phyloP scores from a whole-genome alignment of 2,113 vertebrate species.

The Alaudala cheleensis region DNA sequence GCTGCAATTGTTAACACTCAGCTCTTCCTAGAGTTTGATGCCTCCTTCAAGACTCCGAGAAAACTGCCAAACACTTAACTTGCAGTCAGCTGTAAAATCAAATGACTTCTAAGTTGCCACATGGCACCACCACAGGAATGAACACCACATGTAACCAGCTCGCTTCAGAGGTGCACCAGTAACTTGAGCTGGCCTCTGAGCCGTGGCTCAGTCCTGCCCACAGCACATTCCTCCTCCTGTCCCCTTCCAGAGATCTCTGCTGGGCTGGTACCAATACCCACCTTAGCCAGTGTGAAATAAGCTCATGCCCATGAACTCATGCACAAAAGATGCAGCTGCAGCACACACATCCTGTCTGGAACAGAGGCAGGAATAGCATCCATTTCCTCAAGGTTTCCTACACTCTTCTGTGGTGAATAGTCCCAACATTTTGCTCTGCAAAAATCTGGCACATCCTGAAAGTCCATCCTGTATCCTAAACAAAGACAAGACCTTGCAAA shows the following conservation, averaged over 20 bases:
- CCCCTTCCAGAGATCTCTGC: not conserved
- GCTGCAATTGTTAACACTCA: not conserved
- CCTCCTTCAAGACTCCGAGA: not conserved
- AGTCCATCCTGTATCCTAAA: not conserved
- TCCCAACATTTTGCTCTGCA: not conserved
- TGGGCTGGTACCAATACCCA: not conserved
- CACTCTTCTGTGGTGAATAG: not conserved
- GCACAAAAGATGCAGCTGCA: not conserved
- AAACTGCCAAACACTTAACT: not conserved
- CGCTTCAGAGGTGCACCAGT: not conserved
- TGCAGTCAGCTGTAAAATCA: not conserved
- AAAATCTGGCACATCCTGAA: not conserved
- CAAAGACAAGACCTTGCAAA: not conserved
- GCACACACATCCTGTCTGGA: not conserved
- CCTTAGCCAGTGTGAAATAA: not conserved
- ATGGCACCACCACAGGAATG: not conserved
- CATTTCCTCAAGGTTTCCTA: slow-evolving; percentile 36
- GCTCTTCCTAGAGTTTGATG: not conserved
- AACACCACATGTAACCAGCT: not conserved
- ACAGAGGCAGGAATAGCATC: slow-evolving; percentile 45
- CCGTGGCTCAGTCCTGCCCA: not conserved
- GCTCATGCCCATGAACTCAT: not conserved
- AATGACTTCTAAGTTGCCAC: not conserved
- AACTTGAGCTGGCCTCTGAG: not conserved
- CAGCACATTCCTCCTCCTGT: rapidly evolving